Conservation (phyloP, 2,888 invertebrate species). For the Parnassius mnemosyne region DNA sequence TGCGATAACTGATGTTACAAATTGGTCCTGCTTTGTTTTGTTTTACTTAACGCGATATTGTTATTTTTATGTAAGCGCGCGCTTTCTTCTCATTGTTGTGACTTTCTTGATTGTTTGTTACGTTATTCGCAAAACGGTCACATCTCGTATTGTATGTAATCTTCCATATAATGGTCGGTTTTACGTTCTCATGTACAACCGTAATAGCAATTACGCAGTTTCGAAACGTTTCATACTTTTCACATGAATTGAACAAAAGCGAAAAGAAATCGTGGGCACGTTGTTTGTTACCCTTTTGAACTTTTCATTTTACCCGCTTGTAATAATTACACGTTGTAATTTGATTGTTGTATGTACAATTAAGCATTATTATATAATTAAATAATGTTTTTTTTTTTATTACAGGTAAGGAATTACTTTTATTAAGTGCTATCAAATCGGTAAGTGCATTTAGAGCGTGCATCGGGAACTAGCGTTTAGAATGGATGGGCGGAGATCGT, state of each 20-base stretch:
- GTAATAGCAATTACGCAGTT: conserved; percentile 64
- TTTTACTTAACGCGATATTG: conserved; percentile 29
- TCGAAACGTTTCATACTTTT: conserved; percentile 49
- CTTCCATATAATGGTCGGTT: conserved; percentile 57
- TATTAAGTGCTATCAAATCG: conserved; percentile 33
- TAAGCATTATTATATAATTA: too few relatives aligned
- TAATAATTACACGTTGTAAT: conserved; percentile 6
- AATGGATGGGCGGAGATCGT: conserved; percentile 23
- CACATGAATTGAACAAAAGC: conserved; percentile 41
- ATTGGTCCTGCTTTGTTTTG: conserved; percentile 4
- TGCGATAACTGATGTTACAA: neutral
- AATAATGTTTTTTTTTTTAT: conserved; percentile 40
- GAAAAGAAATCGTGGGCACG: conserved; percentile 37
- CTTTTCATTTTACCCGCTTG: conserved; percentile 34
- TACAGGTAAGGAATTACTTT: conserved; percentile 60
- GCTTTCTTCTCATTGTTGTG: conserved; percentile 66
- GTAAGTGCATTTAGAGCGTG: conserved; percentile 43
- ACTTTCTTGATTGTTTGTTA: conserved; percentile 72
- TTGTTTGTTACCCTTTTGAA: conserved; percentile 53
- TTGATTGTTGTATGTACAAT: too few relatives aligned
- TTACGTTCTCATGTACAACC: conserved; percentile 56
- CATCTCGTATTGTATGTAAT: conserved; percentile 61
- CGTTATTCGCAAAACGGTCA: conserved; percentile 62
- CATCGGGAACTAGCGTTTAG: conserved; percentile 17
- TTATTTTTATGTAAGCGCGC: conserved; percentile 45